Evolutionary conservation across 1,140 invertebrate species (phyloP).

Genomic region (Pseudoatta argentina): DNA sequence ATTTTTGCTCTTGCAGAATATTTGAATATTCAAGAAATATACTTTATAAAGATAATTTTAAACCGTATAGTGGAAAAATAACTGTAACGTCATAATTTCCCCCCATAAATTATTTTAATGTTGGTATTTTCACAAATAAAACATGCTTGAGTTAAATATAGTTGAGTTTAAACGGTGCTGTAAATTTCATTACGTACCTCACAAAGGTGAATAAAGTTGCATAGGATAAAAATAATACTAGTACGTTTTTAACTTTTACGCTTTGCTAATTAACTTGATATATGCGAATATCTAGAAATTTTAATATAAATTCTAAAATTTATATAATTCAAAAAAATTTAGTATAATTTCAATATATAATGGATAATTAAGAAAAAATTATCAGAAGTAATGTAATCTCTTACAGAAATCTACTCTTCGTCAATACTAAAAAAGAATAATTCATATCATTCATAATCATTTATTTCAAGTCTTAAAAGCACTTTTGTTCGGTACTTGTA

Average conservation of each 20-base stretch:
- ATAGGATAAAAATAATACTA: slow-evolving; percentile 15
- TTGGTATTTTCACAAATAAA: slow-evolving; percentile 36
- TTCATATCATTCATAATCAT: no score
- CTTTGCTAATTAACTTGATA: slow-evolving; percentile 3
- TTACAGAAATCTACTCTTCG: no score
- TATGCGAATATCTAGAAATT: not conserved
- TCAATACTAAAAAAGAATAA: no score
- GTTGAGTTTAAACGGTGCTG: slow-evolving; percentile 5
- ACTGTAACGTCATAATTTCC: slow-evolving; percentile 43
- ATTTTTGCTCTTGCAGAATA: slow-evolving; percentile 30
- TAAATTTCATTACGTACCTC: slow-evolving; percentile 17
- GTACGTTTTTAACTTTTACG: slow-evolving; percentile 6
- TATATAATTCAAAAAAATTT: not conserved
- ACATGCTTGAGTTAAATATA: slow-evolving; percentile 51
- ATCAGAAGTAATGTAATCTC: not conserved
- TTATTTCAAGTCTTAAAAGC: no score
- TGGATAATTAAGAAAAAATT: not conserved
- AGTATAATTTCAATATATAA: no score
- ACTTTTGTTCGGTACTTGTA: no score
- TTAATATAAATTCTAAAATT: not conserved
- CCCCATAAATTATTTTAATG: slow-evolving; percentile 33
- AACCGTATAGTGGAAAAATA: slow-evolving; percentile 20
- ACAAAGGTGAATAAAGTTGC: slow-evolving; percentile 1
- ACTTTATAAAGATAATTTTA: slow-evolving; percentile 20
- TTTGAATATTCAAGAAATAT: slow-evolving; percentile 46